Base-by-base conservation (phyloP, 2,888 invertebrate genomes). In the Cryptus armator region DNA sequence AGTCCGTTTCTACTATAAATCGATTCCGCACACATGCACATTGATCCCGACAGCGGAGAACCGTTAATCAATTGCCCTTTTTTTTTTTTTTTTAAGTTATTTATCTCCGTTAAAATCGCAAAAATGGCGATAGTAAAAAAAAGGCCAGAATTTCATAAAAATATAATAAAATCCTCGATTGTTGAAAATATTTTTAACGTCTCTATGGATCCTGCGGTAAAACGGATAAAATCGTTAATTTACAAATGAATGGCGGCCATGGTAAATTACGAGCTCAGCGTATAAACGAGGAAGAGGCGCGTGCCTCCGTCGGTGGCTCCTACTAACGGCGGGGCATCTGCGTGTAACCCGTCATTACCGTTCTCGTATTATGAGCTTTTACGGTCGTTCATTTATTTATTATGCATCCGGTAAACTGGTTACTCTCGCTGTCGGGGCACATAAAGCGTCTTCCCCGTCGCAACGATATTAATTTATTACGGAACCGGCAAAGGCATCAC, bases 161-260 rank as follows among this genome's bases (percentile, higher is more conserved):
- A 51, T 53, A 16, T 19, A 53, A 56, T 9, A 24, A 19, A 56
- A 56, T 16, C 16, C 53, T 53, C 71, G 3, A 19, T 56, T 56
- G 24, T 44, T 56, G 14, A 2, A 24, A 43, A 56, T 19, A 19
- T 44, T 72, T 62, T 24, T 3, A 46, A 19, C 19, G 29, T 19
- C 44, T 48, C 37, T n/a, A 4, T 29, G 24, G 51, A 6, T 14
- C 1, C 12, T 10, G 48, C 48, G 19, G 59, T 53, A 43, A 3
- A 43, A 51, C 43, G 51, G 79, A 74, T 85, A 83, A 87, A 67
- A 83, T 48, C 77, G 71, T 83, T 78, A 81, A 86, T 87, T 87
- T 80, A 87, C 79, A 71, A 81, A 85, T 68, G 76, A 83, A 77
- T 74, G 71, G 77, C 59, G 67, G 86, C 7, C 24, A 7, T 24